Percentiles rank a stretch among this genome's conserved stretches.
Evolutionary conservation across 2,797 vertebrate species (phyloP).

Genomic region (Eutrigla gurnardus): DNA sequence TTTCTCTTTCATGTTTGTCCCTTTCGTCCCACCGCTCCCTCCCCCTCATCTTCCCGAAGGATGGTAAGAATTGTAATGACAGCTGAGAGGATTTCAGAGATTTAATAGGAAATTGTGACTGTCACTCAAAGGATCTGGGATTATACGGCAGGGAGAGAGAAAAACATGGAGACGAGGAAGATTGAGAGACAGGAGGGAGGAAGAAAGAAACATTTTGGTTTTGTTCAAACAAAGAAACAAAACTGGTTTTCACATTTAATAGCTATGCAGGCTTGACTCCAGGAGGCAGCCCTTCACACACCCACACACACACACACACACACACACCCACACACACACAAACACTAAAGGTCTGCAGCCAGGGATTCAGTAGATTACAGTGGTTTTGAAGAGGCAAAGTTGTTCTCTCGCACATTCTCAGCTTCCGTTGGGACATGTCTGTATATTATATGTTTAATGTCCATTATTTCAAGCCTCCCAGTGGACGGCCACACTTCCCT

Average conservation of each 20-base stretch:
- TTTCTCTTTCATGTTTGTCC: constrained; percentile 69
- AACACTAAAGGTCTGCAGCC: constrained; percentile 12
- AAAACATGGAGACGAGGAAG: background rate
- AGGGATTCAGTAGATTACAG: constrained; percentile 9
- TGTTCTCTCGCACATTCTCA: background rate
- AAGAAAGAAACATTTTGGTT: constrained; percentile 71
- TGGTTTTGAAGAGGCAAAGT: background rate
- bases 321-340: background rate
- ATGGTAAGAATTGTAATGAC: constrained; percentile 65
- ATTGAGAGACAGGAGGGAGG: constrained; percentile 15
- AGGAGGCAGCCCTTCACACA: constrained; percentile 22
- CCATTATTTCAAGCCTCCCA: constrained; percentile 49
- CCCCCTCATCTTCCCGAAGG: constrained; percentile 45
- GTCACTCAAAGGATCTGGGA: constrained; percentile 66
- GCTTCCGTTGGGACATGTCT: constrained; percentile 17
- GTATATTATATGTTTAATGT: constrained; percentile 36
- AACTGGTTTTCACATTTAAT: constrained; percentile 66
- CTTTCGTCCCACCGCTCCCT: constrained; percentile 43
- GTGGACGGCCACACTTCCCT: constrained; percentile 26
- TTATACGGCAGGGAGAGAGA: constrained; percentile 37
- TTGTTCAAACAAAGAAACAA: constrained; percentile 76
- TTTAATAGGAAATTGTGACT: constrained; percentile 78
- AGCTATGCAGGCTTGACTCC: constrained; percentile 67
- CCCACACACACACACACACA: background rate
- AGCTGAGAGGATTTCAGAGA: constrained; percentile 72